Conservation (phyloP, 2,113 vertebrate genomes). For the Arvicanthis niloticus region DNA sequence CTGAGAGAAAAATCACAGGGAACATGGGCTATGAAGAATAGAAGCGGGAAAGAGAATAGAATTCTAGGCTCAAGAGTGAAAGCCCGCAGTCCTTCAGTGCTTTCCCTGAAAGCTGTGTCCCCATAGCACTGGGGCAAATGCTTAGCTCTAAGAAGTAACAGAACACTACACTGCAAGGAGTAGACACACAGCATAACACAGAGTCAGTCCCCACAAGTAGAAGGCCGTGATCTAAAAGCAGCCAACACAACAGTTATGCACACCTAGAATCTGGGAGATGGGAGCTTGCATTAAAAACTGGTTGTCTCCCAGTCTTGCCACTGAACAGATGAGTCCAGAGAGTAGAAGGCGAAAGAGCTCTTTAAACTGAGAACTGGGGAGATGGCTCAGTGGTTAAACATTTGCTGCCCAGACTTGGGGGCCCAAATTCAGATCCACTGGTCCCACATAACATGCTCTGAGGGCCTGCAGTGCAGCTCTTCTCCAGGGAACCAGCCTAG, state of each 20-base stretch:
- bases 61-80: not conserved
- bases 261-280: not conserved
- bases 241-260: rapidly evolving
- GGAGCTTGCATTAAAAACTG: not conserved
- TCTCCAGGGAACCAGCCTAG: not conserved
- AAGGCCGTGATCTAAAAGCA: not conserved
- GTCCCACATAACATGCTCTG: not conserved
- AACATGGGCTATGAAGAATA: not conserved
- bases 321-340: not conserved
- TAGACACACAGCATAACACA: not conserved
- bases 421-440: no score
- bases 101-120: not conserved
- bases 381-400: not conserved
- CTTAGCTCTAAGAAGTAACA: not conserved
- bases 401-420: not conserved
- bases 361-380: not conserved
- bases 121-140: not conserved
- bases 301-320: not conserved
- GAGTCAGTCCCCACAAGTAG: not conserved
- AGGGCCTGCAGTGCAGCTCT: not conserved
- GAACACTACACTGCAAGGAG: not conserved
- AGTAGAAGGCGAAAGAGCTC: not conserved
- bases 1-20: not conserved
- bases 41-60: not conserved
- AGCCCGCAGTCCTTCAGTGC: not conserved